Evolutionary conservation across 1,140 invertebrate species (phyloP).

Genomic region (Drosophila kurseongensis): DNA sequence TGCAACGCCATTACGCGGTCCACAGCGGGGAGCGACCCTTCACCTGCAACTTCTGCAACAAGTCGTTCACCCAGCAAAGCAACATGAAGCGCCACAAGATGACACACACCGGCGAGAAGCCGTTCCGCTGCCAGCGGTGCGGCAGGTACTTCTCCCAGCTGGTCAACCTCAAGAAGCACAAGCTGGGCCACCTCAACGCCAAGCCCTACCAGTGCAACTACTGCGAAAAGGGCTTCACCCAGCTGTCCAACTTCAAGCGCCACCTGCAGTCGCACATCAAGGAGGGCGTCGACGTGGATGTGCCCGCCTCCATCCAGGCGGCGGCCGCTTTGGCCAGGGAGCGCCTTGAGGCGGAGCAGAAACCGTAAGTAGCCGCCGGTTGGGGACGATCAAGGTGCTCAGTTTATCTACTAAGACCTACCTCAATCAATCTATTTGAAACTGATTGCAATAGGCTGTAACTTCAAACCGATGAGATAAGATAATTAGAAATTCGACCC

Average conservation of each 20-base stretch:
- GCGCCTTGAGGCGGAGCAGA: slow-evolving; percentile 69
- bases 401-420: not conserved
- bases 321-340: slow-evolving; percentile 70
- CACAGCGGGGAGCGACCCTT: slow-evolving; percentile 83
- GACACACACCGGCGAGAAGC: slow-evolving; percentile 84
- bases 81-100: slow-evolving; percentile 84
- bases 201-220: slow-evolving; percentile 80
- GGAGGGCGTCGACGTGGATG: slow-evolving; percentile 76
- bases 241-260: slow-evolving; percentile 78
- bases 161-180: slow-evolving; percentile 84
- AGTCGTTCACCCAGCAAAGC: slow-evolving; percentile 83
- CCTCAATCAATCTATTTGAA: not conserved
- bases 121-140: slow-evolving; percentile 81
- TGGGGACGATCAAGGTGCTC: not conserved
- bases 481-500: not conserved
- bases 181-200: slow-evolving; percentile 79
- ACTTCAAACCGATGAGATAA: not conserved
- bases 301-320: slow-evolving; percentile 66
- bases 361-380: slow-evolving; percentile 63
- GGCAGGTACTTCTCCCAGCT: slow-evolving; percentile 81
- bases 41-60: slow-evolving; percentile 80
- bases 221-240: slow-evolving; percentile 82
- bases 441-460: not conserved
- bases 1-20: slow-evolving; percentile 80
- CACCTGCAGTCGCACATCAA: slow-evolving; percentile 81